phyloP scores from a whole-genome alignment of 2,888 invertebrate species.

The Selenia dentaria region DNA sequence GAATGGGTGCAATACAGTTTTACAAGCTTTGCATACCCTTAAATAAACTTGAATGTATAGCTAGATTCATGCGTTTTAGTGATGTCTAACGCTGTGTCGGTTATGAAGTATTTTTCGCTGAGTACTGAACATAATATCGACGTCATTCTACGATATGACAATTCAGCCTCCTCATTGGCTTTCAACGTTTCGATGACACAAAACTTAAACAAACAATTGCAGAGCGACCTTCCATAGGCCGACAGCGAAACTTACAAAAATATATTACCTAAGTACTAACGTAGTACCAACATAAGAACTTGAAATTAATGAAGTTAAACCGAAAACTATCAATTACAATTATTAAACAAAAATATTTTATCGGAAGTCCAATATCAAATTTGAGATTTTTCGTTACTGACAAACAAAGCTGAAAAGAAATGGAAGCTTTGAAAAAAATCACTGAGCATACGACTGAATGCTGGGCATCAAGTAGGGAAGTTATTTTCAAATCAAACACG shows the following conservation, averaged over 20 bases:
- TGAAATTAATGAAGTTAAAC: too few relatives aligned
- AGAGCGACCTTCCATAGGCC: slow-evolving; percentile 25
- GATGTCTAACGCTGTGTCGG: too few relatives aligned
- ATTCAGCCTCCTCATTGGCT: slow-evolving; percentile 43
- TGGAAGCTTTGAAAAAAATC: too few relatives aligned
- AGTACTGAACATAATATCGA: too few relatives aligned
- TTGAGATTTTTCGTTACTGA: slow-evolving; percentile 13
- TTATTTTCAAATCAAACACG: slow-evolving; percentile 50
- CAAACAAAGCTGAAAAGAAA: neutral
- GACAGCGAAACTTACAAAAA: slow-evolving; percentile 23
- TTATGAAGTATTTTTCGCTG: neutral
- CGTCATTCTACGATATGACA: slow-evolving; percentile 11
- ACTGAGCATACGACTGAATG: neutral
- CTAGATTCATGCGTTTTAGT: too few relatives aligned
- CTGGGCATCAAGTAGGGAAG: slow-evolving; percentile 45
- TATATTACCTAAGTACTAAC: slow-evolving; percentile 2
- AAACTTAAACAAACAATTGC: slow-evolving; percentile 11
- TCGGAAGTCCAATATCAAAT: slow-evolving; percentile 14
- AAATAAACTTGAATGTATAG: too few relatives aligned
- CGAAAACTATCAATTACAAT: too few relatives aligned
- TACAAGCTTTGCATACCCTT: too few relatives aligned
- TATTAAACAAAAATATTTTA: too few relatives aligned
- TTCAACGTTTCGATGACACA: slow-evolving; percentile 31
- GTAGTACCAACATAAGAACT: slow-evolving; percentile 6
- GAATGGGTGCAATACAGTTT: too few relatives aligned